Percentiles rank a stretch among this genome's conserved stretches.
phyloP scores from a whole-genome alignment of 1,140 invertebrate genomes.

The Drosophila ambigua region DNA sequence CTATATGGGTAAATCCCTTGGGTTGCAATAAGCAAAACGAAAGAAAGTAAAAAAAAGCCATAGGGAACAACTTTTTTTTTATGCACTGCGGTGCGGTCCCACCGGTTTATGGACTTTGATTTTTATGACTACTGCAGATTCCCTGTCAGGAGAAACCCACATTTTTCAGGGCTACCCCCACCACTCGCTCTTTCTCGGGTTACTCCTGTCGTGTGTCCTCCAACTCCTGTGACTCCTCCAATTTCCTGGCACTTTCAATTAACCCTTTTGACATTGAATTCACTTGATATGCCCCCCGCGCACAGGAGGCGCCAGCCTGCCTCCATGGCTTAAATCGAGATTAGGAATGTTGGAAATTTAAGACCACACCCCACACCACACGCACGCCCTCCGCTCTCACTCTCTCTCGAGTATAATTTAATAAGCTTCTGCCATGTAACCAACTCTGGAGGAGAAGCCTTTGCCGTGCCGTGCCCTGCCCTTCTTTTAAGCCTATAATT shows the following conservation, averaged over 20 bases:
- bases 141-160: not conserved
- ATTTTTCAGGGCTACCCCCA: not conserved
- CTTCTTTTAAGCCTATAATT: slow-evolving; percentile 75
- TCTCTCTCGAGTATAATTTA: slow-evolving; percentile 53
- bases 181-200: not conserved
- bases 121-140: slow-evolving; percentile 55
- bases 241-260: slow-evolving; percentile 49
- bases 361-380: slow-evolving; percentile 16
- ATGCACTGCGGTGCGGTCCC: slow-evolving; percentile 49
- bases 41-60: slow-evolving; percentile 17
- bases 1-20: slow-evolving; percentile 44
- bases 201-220: not conserved
- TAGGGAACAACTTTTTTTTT: slow-evolving; percentile 54
- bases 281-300: slow-evolving; percentile 39
- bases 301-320: slow-evolving; percentile 2
- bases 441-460: slow-evolving; percentile 16
- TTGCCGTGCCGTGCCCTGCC: slow-evolving; percentile 13
- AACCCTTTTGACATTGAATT: slow-evolving; percentile 73
- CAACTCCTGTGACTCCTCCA: slow-evolving; percentile 2
- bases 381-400: slow-evolving; percentile 10
- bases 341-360: slow-evolving; percentile 63
- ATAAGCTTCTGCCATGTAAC: slow-evolving; percentile 66
- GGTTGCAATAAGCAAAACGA: slow-evolving; percentile 57
- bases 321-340: slow-evolving; percentile 62
- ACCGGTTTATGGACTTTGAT: slow-evolving; percentile 61